Conservation (phyloP, 2,113 vertebrate species). For the Anthoscopus minutus region DNA sequence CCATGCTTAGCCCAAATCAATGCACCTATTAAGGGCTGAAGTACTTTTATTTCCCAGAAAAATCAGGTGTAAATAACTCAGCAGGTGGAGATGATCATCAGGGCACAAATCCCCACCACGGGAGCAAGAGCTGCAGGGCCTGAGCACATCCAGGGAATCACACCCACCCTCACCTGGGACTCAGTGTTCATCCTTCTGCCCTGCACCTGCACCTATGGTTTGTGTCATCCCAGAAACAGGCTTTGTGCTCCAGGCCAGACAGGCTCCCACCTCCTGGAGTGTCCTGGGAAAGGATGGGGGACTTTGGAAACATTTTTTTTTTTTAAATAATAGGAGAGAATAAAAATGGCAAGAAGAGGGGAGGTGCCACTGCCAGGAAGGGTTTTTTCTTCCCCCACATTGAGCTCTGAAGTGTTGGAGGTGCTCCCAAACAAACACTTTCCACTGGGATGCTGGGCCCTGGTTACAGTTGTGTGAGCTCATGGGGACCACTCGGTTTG, state of each 20-base stretch:
- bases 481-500: neutral
- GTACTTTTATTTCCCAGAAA: neutral
- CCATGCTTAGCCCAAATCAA: neutral
- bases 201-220: neutral
- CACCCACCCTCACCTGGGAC: neutral
- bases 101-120: neutral
- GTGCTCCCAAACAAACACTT: neutral
- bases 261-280: neutral
- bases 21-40: neutral
- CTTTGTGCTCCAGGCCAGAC: neutral
- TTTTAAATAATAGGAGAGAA: neutral
- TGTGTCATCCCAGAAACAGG: neutral
- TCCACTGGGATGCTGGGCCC: neutral
- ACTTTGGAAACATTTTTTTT: neutral
- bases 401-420: neutral
- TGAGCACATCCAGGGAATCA: neutral
- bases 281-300: neutral
- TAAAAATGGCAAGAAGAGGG: neutral
- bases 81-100: neutral
- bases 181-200: neutral
- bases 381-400: fast-evolving
- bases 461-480: neutral
- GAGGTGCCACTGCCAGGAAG: neutral
- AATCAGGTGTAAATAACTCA: conserved; percentile 20
- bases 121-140: neutral